Base-by-base conservation (phyloP, 1,140 invertebrate species). In the Oedothorax gibbosus region DNA sequence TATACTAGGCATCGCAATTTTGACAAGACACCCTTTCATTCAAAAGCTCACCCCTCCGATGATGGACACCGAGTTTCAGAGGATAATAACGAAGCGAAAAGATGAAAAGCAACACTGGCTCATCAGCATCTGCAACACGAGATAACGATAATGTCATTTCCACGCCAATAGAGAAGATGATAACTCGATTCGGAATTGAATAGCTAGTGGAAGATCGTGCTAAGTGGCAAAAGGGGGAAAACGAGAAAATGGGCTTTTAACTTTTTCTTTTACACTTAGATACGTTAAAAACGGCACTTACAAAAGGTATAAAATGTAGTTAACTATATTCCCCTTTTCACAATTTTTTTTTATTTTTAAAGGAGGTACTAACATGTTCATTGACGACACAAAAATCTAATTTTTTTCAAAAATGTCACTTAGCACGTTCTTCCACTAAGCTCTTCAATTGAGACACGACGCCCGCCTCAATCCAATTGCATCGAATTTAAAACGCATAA, bases 401-500 rank as follows among this genome's bases (percentile, higher is more conserved):
- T 2, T 35, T 35, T 35, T 35, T 35, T 35, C 35, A 35, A 2
- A 35, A 35, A 35, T 35, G 35, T 35, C 35, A 35, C 35, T 35
- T 35, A 35, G 35, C 35, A 35, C 35, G 35, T 35, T 35, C 50
- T 51, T 18, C 49, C 49, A 49, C 15, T n/a, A 14, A 53, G 69
- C 7, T 53, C 4, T 71, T 51, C 51, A n/a, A 71, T 53, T 53
- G 50, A n/a, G 11, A 12, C 49, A 10, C 35, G 11, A 11, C 6
- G 3, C 35, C 15, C 35, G 2, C 50, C 54, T 71, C 49, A 3
- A 18, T 18, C 49, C 15, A 18, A 49, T 12, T 12, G 50, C 50
- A 53, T 71, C 69, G 69, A 79, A 79, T 79, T 79, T 79, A 79
- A 79, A 79, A 79, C 68, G 51, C 50, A 79, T 64, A 35, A 79